phyloP scores from a whole-genome alignment of 1,140 invertebrate genomes.

The Leptinotarsa texana region DNA sequence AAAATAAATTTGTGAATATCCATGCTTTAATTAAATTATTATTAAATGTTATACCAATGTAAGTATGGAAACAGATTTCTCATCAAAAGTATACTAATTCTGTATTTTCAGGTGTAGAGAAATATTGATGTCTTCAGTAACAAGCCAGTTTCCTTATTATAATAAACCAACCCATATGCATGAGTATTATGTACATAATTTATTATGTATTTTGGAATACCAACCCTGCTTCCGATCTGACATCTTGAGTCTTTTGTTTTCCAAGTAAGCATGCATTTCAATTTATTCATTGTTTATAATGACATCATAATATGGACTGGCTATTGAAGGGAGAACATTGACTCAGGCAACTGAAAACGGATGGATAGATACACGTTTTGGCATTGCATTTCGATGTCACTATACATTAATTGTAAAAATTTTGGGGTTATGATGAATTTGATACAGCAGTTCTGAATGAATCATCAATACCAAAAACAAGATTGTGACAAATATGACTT shows the following conservation, averaged over 20 bases:
- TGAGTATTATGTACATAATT: constrained; percentile 67
- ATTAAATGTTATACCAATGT: constrained; percentile 67
- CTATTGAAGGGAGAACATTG: no score
- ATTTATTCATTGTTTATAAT: constrained; percentile 56
- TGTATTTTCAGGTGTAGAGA: constrained; percentile 60
- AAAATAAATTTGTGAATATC: constrained; percentile 58
- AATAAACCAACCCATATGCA: constrained; percentile 60
- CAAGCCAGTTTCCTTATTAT: constrained; percentile 67
- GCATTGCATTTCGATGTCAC: no score
- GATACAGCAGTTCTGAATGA: no score
- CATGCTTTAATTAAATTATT: constrained; percentile 63
- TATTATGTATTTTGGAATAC: constrained; percentile 68
- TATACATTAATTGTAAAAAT: no score
- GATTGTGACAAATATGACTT: no score
- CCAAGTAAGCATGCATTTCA: constrained; percentile 60
- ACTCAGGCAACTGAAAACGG: no score
- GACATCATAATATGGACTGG: no score
- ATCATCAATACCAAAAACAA: no score
- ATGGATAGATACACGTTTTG: no score
- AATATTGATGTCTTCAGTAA: constrained; percentile 59
- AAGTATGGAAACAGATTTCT: constrained; percentile 48
- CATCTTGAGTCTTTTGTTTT: constrained; percentile 68
- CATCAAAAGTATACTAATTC: background rate
- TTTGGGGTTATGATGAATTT: no score
- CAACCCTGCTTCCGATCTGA: constrained; percentile 63